Evolutionary conservation across 2,888 invertebrate genomes (phyloP).

Genomic region (Octonoba sinensis): DNA sequence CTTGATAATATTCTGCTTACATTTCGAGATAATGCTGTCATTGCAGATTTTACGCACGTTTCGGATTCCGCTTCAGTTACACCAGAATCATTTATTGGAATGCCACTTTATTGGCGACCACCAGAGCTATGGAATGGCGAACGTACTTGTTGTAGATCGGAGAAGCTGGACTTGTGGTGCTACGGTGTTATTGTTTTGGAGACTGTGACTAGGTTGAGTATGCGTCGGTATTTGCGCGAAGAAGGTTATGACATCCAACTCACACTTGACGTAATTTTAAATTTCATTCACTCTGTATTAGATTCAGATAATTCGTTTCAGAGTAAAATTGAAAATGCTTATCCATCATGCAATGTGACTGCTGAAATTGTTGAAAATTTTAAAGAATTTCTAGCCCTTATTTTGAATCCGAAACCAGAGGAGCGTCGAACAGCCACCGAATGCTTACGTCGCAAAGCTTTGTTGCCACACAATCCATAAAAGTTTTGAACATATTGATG

Average conservation of each 20-base stretch:
- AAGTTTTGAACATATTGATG: no score
- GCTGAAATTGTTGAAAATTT: neutral
- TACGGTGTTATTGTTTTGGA: conserved; percentile 13
- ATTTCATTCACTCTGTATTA: neutral
- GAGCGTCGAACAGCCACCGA: neutral
- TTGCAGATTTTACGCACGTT: conserved; percentile 9
- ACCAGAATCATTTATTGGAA: neutral
- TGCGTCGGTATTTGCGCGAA: neutral
- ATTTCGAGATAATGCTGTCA: neutral
- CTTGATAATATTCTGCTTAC: conserved; percentile 13
- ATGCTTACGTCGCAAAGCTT: neutral
- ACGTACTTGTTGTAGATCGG: neutral
- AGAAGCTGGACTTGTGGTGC: conserved; percentile 13
- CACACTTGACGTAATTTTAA: neutral
- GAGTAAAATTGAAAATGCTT: neutral
- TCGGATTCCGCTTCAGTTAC: neutral
- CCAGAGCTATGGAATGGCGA: conserved; percentile 10
- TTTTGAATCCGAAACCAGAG: neutral
- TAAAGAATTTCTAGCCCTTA: neutral
- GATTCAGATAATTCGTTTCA: neutral
- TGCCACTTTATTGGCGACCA: conserved; percentile 12
- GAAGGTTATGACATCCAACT: neutral
- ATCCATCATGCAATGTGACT: neutral
- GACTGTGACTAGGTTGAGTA: neutral
- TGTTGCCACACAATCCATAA: neutral